phyloP scores from a whole-genome alignment of 2,888 invertebrate genomes.

The Drosophila neonasuta region DNA sequence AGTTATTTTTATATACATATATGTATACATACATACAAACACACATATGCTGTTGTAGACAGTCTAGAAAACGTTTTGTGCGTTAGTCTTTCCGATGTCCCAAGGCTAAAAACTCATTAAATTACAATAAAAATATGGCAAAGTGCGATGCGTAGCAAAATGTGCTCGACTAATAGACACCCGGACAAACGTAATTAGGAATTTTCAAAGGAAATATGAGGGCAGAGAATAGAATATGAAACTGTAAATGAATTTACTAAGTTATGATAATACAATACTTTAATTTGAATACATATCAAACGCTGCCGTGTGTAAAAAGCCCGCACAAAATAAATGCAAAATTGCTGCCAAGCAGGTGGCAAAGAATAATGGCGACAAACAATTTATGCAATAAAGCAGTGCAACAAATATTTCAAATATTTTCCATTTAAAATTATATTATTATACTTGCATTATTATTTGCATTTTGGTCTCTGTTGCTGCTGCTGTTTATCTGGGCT shows the following conservation, averaged over 20 bases:
- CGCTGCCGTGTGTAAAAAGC: slow-evolving; percentile 2
- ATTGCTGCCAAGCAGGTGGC: slow-evolving; percentile 15
- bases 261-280: too few species aligned
- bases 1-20: background rate
- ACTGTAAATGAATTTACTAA: too few species aligned
- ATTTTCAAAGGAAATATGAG: too few species aligned
- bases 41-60: background rate
- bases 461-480: too few species aligned
- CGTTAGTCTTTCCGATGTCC: slow-evolving; percentile 4
- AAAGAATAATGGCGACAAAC: too few species aligned
- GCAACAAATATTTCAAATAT: slow-evolving; percentile 6
- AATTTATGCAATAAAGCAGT: background rate
- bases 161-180: slow-evolving; percentile 4
- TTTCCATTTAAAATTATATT: too few species aligned
- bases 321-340: slow-evolving; percentile 36
- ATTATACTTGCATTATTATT: too few species aligned
- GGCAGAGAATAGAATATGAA: too few species aligned
- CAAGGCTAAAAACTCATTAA: slow-evolving; percentile 64
- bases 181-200: background rate
- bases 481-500: too few species aligned
- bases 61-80: slow-evolving; percentile 11
- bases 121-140: slow-evolving; percentile 54
- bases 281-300: too few species aligned
- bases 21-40: background rate
- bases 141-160: background rate